Base-by-base conservation (phyloP, 1,140 invertebrate species). In the Drosophila bocqueti region DNA sequence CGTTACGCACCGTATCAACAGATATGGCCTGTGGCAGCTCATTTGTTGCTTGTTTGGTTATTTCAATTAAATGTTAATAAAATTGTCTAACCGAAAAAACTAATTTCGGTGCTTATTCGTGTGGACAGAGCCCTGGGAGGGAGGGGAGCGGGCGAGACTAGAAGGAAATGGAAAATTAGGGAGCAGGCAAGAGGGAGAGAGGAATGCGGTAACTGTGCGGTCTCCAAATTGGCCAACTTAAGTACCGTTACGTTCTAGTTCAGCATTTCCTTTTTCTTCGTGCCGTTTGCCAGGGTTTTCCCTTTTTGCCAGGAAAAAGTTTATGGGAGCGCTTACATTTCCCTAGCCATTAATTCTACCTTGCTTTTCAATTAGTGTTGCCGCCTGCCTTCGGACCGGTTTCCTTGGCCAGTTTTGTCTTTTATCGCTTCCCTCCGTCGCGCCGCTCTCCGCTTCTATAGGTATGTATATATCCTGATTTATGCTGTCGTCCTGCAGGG, bases 201-300 rank as follows among this genome's bases (percentile, higher is more conserved):
- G 26, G n/a, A 11, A 50, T 50, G 38, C 45, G 49, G 58, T 75
- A 55, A 71, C 58, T 69, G 60, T 76, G 58, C 79, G 66, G 75
- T 76, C 79, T 76, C 64, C 89, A 86, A 91, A 91, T 91, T 91
- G 86, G 86, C 83, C 49, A 91, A 91, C 86, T 91, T 91, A 91
- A 91, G 86, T 91, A 72, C 86, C 87, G 77, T 91, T 83, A 81
- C 87, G 86, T 86, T 86, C 81, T 78, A 86, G 85, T 82, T 86
- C 13, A 45, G 49, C 34, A 31, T 76, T 80, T 76, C 52, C 60
- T 72, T 79, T 74, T 61, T 61, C 57, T 71, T 65, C 57, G 34
- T 40, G 72, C 49, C 76, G 59, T 50, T 46, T 26, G 42, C 59
- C 26, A 11, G 47, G 38, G 46, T 68, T 77, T 77, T 55, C 52